Percentiles rank a stretch among this genome's conserved stretches.
Conservation (phyloP, 2,797 vertebrate genomes). For the Nyctibius grandis region DNA sequence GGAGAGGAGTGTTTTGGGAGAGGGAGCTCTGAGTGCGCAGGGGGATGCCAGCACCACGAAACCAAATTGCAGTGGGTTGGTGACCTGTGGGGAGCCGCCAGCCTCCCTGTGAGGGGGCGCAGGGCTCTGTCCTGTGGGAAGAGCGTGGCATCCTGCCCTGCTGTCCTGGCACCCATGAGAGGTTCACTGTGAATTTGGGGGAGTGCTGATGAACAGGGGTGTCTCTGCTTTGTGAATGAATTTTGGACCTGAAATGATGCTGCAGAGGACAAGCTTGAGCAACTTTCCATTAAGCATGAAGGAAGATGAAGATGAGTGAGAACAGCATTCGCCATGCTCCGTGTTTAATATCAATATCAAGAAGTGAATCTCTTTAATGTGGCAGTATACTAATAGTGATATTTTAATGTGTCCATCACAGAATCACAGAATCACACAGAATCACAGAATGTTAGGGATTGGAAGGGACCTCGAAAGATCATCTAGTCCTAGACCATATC, state of each 20-base stretch:
- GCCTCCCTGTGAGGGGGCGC: not conserved
- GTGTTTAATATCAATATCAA: not conserved
- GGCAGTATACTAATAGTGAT: not conserved
- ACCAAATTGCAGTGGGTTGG: not conserved
- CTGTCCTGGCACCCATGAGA: not conserved
- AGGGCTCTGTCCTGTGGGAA: not conserved
- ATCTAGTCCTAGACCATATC: too few relatives aligned
- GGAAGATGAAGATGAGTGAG: not conserved
- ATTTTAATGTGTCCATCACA: not conserved
- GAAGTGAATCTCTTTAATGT: not conserved
- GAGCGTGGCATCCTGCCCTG: not conserved
- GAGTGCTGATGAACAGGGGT: not conserved
- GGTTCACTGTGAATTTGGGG: not conserved
- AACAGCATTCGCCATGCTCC: not conserved
- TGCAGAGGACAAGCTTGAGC: not conserved
- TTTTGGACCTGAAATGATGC: not conserved
- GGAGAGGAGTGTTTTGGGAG: not conserved
- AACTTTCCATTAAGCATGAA: not conserved
- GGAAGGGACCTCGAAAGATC: too few relatives aligned
- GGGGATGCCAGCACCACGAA: not conserved
- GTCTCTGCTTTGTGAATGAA: not conserved
- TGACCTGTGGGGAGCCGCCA: not conserved
- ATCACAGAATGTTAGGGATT: too few relatives aligned
- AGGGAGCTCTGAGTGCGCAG: accelerated
- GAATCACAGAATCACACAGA: too few relatives aligned